phyloP scores from a whole-genome alignment of 2,113 vertebrate species.

The Propithecus coquereli region DNA sequence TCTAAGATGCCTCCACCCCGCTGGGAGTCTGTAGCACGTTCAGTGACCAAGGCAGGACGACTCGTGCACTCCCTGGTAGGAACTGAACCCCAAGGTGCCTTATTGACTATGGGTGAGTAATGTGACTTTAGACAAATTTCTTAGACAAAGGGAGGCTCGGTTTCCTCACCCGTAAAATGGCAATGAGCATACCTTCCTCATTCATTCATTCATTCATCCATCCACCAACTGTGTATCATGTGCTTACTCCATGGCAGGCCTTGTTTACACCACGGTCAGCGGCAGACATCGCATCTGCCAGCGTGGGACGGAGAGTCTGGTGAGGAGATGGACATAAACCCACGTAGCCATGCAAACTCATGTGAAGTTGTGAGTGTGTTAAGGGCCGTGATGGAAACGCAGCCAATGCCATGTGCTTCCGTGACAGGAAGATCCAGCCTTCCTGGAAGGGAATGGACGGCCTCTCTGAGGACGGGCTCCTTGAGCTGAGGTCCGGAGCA shows the following conservation, averaged over 20 bases:
- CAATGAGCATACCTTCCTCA: neutral
- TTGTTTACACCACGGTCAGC: neutral
- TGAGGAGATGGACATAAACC: neutral
- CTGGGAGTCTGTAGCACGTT: neutral
- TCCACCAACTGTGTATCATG: neutral
- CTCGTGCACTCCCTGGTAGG: too few relatives aligned
- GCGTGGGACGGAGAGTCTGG: neutral
- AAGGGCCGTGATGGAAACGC: neutral
- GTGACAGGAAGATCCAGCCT: neutral
- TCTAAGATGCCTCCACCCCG: neutral
- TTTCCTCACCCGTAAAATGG: neutral
- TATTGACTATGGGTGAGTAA: neutral
- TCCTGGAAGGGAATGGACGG: neutral
- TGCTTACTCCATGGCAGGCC: too few relatives aligned
- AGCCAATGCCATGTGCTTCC: neutral
- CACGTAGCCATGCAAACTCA: too few relatives aligned
- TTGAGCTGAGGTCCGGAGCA: neutral
- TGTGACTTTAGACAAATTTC: neutral
- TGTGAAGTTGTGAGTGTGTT: neutral
- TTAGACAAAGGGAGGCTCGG: neutral
- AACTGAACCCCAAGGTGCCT: neutral
- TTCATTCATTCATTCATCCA: neutral
- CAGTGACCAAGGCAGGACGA: neutral
- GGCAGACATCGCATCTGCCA: fast-evolving
- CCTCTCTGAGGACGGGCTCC: neutral